These are phyloP conservation scores for Brachyalestes nurse DNA, from an alignment of 2,797 vertebrate species.

Conservation along the genomic window DNA sequence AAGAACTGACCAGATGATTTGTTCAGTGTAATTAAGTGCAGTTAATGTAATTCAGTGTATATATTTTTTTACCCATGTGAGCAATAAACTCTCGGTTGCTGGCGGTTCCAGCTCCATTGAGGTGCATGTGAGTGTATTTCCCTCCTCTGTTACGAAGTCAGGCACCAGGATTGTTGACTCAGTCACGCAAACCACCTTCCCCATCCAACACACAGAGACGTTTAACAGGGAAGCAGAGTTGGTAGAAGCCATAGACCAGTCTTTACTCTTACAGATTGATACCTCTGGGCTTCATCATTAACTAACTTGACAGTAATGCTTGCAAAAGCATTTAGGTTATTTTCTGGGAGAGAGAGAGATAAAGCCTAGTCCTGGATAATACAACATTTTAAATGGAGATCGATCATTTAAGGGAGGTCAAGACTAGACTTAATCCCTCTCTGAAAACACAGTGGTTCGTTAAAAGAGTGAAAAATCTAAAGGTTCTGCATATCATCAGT, in stretches of 20 bases:
- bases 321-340: neutral
- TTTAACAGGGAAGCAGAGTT: neutral
- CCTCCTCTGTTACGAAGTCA: neutral
- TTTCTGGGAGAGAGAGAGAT: too few species aligned
- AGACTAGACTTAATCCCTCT: too few species aligned
- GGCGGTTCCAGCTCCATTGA: neutral
- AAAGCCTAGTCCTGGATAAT: too few species aligned
- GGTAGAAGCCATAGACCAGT: too few species aligned
- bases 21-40: neutral
- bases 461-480: neutral
- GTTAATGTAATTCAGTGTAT: too few species aligned
- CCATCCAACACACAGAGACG: neutral
- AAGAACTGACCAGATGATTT: neutral
- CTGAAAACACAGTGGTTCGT: neutral
- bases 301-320: constrained; percentile 14
- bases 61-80: too few species aligned
- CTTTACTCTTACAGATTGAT: too few species aligned
- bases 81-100: neutral
- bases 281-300: neutral
- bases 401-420: too few species aligned
- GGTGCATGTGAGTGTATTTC: neutral
- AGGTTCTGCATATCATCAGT: too few species aligned
- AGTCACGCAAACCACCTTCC: neutral
- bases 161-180: neutral
- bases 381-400: too few species aligned